A percentile compares a stretch with the other conserved stretches of the same genome.
Conservation (phyloP, 2,797 vertebrate species). For the Clarias platycephalus region DNA sequence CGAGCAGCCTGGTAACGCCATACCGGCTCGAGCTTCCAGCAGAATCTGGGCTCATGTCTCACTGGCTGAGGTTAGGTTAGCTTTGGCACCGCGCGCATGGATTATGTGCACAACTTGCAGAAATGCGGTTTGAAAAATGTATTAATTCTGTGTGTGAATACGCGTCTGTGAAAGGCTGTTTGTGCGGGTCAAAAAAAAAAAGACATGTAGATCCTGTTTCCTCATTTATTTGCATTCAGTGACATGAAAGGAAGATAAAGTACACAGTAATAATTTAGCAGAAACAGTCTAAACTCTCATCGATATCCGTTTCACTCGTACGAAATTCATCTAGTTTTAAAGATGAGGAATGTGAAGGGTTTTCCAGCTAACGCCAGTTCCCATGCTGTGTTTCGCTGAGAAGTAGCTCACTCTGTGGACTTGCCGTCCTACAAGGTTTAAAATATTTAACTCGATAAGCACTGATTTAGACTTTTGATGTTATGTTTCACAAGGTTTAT, state of each 20-base stretch:
- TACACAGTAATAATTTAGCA: slow-evolving; percentile 21
- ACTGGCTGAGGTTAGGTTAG: slow-evolving; percentile 39
- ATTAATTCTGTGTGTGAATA: slow-evolving; percentile 19
- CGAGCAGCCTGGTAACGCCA: slow-evolving; percentile 38
- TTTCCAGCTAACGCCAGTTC: slow-evolving; percentile 3
- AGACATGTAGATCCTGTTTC: slow-evolving; percentile 8
- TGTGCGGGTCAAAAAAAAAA: slow-evolving; percentile 5
- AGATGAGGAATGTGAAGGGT: slow-evolving; percentile 18
- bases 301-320: slow-evolving; percentile 15
- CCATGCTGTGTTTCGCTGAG: neutral
- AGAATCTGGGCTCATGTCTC: slow-evolving; percentile 31
- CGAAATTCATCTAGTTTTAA: slow-evolving; percentile 29
- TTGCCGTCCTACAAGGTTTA: neutral
- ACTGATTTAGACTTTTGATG: neutral
- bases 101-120: slow-evolving; percentile 41
- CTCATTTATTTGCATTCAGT: slow-evolving; percentile 19
- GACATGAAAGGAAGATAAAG: slow-evolving; percentile 20
- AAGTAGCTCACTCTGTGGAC: neutral
- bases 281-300: slow-evolving; percentile 11
- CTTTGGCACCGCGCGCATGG: slow-evolving; percentile 12
- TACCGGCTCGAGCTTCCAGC: slow-evolving; percentile 29
- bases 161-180: neutral
- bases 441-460: neutral
- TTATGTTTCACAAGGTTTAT: neutral
- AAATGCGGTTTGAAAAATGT: slow-evolving; percentile 28